Base-by-base conservation (phyloP, 2,888 invertebrate genomes). In the Tiphia femorata region DNA sequence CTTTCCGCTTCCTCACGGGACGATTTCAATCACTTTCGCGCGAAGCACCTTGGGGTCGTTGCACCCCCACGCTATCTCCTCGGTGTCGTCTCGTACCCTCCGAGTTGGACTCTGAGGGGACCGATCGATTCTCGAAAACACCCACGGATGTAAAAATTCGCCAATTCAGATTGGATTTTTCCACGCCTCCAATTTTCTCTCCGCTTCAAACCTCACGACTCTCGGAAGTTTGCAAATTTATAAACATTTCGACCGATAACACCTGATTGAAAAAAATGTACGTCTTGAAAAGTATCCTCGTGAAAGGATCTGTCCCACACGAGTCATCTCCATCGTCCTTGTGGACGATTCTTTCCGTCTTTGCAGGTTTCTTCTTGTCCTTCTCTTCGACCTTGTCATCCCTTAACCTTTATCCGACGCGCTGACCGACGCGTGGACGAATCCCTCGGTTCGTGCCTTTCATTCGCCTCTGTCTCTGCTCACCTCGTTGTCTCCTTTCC, bases 61-160 rank as follows among this genome's bases (percentile, higher is more conserved):
- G 38, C 14, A 20, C 38, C 16, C 2, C 37, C 20, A 23, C 20
- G 17, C 8, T 43, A 49, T 41, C 46, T 44, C 40, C 54, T 40
- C 54, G 48, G 48, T 6, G 30, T 44, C 33, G n/a, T n/a, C n/a
- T n/a, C n/a, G n/a, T n/a, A n/a, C n/a, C n/a, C n/a, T n/a, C n/a
- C n/a, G n/a, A n/a, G n/a, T n/a, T n/a, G n/a, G n/a, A n/a, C n/a
- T 40, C 25, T 33, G 38, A 41, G 35, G 50, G 47, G 46, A n/a
- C 25, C 60, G 51, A 53, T 61, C 58, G 63, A 53, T 62, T 50
- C 43, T 64, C 60, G 67, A 67, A 67, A 67, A 57, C 62, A 56
- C 49, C 49, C 46, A 25, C 42, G 42, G n/a, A 49, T 50, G 58
- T 53, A 67, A 67, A 67, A 67, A 64, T 64, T 52, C 33, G 67